phyloP scores from a whole-genome alignment of 2,888 invertebrate species.

The Amblyjoppa proteus region DNA sequence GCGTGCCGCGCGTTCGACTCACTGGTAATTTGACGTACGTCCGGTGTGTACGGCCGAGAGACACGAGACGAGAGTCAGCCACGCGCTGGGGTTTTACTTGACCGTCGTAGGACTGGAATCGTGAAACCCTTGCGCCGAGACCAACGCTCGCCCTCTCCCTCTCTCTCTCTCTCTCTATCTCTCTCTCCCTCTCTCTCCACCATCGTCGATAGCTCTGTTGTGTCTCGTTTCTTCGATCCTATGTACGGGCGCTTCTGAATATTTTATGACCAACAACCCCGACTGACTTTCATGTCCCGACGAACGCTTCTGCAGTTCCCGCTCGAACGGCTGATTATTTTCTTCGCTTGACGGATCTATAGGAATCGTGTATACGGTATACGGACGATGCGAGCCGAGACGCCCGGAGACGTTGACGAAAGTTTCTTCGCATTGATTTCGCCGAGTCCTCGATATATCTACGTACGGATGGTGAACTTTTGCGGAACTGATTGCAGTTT shows the following conservation, averaged over 20 bases:
- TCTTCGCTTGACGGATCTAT: constrained; percentile 54
- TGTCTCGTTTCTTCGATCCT: constrained; percentile 43
- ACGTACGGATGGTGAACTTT: constrained; percentile 45
- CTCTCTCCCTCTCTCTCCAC: neutral
- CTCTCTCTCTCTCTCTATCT: neutral
- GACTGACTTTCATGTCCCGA: constrained; percentile 2
- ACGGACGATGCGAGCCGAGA: constrained; percentile 18
- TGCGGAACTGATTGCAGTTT: constrained; percentile 74
- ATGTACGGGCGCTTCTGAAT: constrained; percentile 43
- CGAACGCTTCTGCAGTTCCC: neutral
- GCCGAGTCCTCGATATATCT: neutral
- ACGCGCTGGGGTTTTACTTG: constrained; percentile 32
- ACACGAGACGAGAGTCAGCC: constrained; percentile 22
- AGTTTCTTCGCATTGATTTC: constrained; percentile 48
- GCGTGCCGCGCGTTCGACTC: constrained; percentile 57
- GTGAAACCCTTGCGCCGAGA: constrained; percentile 1
- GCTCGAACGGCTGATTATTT: constrained; percentile 50
- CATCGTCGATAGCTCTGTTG: neutral
- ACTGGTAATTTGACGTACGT: constrained; percentile 69
- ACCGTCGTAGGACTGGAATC: constrained; percentile 18
- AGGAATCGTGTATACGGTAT: constrained; percentile 1
- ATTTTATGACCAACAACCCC: constrained; percentile 44
- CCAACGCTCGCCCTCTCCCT: neutral
- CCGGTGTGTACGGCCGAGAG: constrained; percentile 4
- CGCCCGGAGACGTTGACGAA: constrained; percentile 10